Conservation (phyloP, 2,113 vertebrate species). For the Dunckerocampus dactyliophorus region DNA sequence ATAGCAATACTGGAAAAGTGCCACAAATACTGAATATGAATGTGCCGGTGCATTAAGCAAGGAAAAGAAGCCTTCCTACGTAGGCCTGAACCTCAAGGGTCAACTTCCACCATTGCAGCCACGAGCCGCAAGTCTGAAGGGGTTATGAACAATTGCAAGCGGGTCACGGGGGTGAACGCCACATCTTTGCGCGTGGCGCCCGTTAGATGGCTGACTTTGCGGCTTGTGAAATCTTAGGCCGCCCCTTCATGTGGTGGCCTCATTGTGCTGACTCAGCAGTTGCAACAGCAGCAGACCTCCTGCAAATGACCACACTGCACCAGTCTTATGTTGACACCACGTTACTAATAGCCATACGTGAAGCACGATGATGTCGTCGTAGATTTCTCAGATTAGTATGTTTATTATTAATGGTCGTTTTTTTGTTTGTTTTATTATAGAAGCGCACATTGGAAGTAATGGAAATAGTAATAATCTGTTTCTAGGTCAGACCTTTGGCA, state of each 20-base stretch:
- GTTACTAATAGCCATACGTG: no score
- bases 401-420: no score
- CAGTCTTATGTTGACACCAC: no score
- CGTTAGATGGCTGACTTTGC: slow-evolving; percentile 53
- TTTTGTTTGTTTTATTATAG: no score
- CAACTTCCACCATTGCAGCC: slow-evolving; percentile 50
- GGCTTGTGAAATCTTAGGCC: slow-evolving; percentile 41
- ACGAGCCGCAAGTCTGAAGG: slow-evolving; percentile 44
- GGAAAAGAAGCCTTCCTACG: background rate
- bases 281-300: slow-evolving; percentile 57
- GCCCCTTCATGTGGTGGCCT: slow-evolving; percentile 40
- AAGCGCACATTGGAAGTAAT: no score
- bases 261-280: slow-evolving; percentile 58
- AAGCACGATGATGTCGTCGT: no score
- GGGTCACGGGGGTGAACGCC: slow-evolving; percentile 45
- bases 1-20: no score
- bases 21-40: no score
- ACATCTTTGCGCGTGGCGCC: slow-evolving; percentile 45
- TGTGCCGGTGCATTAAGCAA: no score
- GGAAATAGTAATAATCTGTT: no score
- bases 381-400: no score
- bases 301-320: slow-evolving; percentile 42
- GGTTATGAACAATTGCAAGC: slow-evolving; percentile 65
- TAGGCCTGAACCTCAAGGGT: slow-evolving; percentile 46
- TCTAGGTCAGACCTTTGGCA: no score